These are phyloP conservation scores for Drosophila suzukii DNA, from an alignment of 1,140 invertebrate species.

Conservation along the genomic window DNA sequence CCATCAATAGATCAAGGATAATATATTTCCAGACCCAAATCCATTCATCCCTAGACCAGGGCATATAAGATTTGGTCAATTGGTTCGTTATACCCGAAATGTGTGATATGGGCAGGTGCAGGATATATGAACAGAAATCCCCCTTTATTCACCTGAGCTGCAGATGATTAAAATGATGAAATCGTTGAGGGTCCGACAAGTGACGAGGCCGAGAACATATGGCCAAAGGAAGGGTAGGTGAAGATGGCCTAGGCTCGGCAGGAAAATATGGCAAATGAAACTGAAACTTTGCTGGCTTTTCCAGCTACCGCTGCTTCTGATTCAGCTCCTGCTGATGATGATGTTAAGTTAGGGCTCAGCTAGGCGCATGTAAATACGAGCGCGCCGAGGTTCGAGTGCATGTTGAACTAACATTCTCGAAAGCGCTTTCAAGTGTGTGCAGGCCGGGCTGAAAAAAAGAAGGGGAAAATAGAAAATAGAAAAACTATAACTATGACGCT, in stretches of 20 bases:
- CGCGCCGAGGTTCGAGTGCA: conserved; percentile 65
- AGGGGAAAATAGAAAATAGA: conserved; percentile 45
- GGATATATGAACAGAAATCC: background rate
- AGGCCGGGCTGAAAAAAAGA: conserved; percentile 43
- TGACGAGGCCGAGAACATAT: conserved; percentile 16
- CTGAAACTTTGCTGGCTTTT: conserved; percentile 36
- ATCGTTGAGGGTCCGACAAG: conserved; percentile 53
- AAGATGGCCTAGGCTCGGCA: conserved; percentile 25
- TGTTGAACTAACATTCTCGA: conserved; percentile 79
- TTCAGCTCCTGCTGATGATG: conserved; percentile 29
- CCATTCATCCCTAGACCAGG: background rate
- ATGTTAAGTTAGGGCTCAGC: conserved; percentile 43
- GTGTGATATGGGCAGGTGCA: background rate
- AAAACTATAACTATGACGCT: conserved; percentile 28
- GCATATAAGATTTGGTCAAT: background rate
- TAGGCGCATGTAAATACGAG: conserved; percentile 72
- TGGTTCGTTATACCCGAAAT: background rate
- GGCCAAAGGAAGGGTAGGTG: conserved; percentile 6
- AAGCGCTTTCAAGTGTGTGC: conserved; percentile 76
- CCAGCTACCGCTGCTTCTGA: conserved; percentile 11
- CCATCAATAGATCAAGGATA: no score
- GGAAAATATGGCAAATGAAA: conserved; percentile 47
- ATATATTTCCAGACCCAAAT: background rate
- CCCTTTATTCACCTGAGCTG: background rate
- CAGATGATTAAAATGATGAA: conserved; percentile 70